Conservation (phyloP, 2,113 vertebrate species). For the Bubo scandiacus region DNA sequence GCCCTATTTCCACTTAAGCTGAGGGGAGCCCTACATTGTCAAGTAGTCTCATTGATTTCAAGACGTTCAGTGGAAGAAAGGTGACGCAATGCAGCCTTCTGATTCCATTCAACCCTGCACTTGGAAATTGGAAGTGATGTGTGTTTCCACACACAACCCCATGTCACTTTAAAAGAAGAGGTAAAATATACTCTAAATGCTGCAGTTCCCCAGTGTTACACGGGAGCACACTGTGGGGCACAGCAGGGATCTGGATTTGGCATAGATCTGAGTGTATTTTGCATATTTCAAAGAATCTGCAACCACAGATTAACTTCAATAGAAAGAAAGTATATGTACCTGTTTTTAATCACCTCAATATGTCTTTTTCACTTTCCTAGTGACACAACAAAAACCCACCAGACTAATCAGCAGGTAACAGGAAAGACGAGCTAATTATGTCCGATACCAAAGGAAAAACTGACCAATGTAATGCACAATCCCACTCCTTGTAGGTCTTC, state of each 20-base stretch:
- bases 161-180: background rate
- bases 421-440: background rate
- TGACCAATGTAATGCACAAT: background rate
- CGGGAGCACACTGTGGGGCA: background rate
- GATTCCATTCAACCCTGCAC: background rate
- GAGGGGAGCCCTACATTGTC: background rate
- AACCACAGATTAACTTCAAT: background rate
- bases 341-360: constrained; percentile 14
- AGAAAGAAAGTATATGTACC: background rate
- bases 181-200: background rate
- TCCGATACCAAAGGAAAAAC: background rate
- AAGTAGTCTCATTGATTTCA: background rate
- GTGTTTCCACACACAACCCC: background rate
- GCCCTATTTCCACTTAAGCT: background rate
- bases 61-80: background rate
- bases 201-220: background rate
- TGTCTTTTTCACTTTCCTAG: background rate
- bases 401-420: constrained; percentile 1
- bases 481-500: background rate
- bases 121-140: constrained; percentile 19
- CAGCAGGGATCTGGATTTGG: constrained; percentile 2
- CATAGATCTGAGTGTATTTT: background rate
- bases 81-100: background rate
- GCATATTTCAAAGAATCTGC: background rate
- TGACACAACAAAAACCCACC: background rate